phyloP scores from a whole-genome alignment of 2,888 invertebrate species.

The Clunio marinus region DNA sequence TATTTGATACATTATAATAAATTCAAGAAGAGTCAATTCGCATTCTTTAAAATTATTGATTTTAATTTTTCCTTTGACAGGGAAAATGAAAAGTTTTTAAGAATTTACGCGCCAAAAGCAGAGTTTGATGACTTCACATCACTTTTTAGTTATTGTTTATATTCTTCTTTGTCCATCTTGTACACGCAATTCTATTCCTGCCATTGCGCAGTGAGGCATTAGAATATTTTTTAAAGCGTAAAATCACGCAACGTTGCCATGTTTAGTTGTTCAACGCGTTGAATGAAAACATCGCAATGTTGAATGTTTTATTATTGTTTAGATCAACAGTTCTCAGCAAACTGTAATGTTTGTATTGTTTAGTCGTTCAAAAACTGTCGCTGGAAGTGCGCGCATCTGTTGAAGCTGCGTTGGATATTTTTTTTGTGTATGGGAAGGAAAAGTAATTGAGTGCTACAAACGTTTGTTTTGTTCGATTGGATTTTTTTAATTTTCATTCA shows the following conservation, averaged over 20 bases:
- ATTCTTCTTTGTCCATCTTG: constrained; percentile 15
- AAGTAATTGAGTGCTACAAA: not conserved
- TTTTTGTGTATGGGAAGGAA: not conserved
- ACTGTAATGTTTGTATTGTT: not conserved
- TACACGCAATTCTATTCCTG: not conserved
- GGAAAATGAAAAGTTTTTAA: not conserved
- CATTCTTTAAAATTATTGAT: too few species aligned
- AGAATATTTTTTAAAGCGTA: not conserved
- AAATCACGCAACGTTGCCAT: not conserved
- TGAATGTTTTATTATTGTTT: constrained; percentile 24
- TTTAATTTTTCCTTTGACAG: too few species aligned
- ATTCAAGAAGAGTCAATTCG: too few species aligned
- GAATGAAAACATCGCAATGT: not conserved
- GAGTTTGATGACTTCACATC: not conserved
- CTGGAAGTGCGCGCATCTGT: not conserved
- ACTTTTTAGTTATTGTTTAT: constrained; percentile 12
- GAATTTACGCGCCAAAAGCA: constrained; percentile 14
- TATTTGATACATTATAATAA: too few species aligned
- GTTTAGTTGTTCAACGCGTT: not conserved
- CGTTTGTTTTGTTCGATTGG: not conserved
- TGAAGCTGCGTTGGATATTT: not conserved
- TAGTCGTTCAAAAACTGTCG: not conserved
- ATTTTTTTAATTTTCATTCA: not conserved
- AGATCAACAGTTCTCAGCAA: not conserved
- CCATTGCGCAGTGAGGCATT: constrained; percentile 5